Evolutionary conservation across 64 coral and sea anemone genomes (phyloP), one percentile per base, ranked within the genome.

Genomic region (Porites lutea): DNA sequence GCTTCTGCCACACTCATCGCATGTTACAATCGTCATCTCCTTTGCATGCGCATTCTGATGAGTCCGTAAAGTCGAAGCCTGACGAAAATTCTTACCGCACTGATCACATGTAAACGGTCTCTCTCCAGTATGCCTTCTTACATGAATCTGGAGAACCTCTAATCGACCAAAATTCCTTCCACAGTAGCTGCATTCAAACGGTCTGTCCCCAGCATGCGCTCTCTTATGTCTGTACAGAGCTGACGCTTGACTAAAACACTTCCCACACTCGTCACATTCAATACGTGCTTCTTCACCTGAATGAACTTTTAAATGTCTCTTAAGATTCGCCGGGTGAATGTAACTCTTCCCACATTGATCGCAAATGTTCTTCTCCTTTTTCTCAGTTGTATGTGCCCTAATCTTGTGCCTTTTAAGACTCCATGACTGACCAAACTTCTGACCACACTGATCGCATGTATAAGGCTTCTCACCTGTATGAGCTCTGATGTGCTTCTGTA

Each of bases 401-500:
- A 37, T 37, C 49, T 66, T 63, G n/a, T 86, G 82, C 23, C n/a
- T 47, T 6, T 22, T 62, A 2, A 86, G 61, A 44, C 66, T 19
- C 44, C 54, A 27, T 37, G 48, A 13, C 45, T 49, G 59, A 86
- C 82, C 44, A 46, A 86, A 86, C 3, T 10, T 66, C 62, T 69
- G 65, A 13, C 43, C 16, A 69, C 82, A 86, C 27, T 62, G 58
- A 11, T 86, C 52, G 64, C 82, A 86, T 66, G 55, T 48, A 86
- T 13, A 86, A 44, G 82, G 82, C 44, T 63, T 86, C 64, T 86
- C 54, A 3, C 52, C 47, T 27, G 58, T 67, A 61, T 62, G 82
- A 13, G 65, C 66, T 86, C 82, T 86, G 8, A 66, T 86, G 50
- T 86, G 82, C 22, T 62, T 62, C 43, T 45, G 54, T 7, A 86